Base-by-base conservation (phyloP, 2,888 invertebrate genomes). In the Cheilosia grossa region DNA sequence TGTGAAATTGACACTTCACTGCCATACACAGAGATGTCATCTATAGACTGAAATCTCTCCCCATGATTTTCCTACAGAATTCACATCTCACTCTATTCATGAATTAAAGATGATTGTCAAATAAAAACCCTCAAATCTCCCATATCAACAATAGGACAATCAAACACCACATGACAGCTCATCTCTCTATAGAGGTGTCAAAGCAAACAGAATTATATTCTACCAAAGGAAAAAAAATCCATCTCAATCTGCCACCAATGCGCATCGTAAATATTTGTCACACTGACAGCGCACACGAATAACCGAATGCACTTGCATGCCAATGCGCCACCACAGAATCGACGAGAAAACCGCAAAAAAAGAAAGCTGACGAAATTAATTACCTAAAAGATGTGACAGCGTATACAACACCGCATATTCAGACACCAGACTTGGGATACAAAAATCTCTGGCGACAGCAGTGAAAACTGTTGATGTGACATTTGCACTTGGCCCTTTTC, bases 281-380 rank as follows among this genome's bases (percentile, higher is more conserved):
- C 49, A 40, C 54, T 70, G 83, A 83, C 80, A 74, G 58, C 54
- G 2, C 58, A 21, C 49, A 49, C 49, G 61, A 44, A 74, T 61
- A 69, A 58, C 49, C 51, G 42, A 61, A 78, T 82, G 64, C 79
- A 74, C 69, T 74, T 74, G 72, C 66, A 54, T 70, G 53, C 59
- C 49, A 64, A 21, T 40, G 40, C 49, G 13, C 63, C 61, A 56
- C 54, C n/a, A 9, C 49, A 19, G 13, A 51, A 37, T 49, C 27
- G 42, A 15, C 49, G 10, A 58, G 21, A 61, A 58, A 42, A 37
- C 21, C 40, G 30, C 42, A 78, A 79, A 74, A 66, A 83, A 83
- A 80, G 80, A 83, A 83, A 83, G 83, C 83, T 80, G 70, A 74
- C 70, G 53, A 80, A 80, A 80, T 83, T 80, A 83, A 74, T 83